Evolutionary conservation across 2,113 vertebrate species (phyloP).

Genomic region (Peromyscus californicus): DNA sequence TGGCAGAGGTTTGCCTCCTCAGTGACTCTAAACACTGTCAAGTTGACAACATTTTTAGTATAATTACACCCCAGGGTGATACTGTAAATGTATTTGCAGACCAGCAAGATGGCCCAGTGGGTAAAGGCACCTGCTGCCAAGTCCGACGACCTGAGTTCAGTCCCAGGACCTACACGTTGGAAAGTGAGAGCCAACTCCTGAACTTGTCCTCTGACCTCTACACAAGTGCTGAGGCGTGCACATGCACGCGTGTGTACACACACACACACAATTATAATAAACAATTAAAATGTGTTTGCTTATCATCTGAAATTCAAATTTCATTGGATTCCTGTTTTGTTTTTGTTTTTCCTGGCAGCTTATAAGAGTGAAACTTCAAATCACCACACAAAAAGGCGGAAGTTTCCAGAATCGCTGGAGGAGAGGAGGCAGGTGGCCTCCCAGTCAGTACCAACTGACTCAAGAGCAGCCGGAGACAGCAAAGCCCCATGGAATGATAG

Average conservation of each 20-base stretch:
- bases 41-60: not conserved
- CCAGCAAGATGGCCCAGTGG: not conserved
- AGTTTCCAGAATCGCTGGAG: not conserved
- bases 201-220: not conserved
- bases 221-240: not conserved
- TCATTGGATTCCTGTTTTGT: not conserved
- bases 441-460: not conserved
- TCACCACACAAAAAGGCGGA: not conserved
- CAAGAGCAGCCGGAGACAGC: not conserved
- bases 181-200: not conserved
- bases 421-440: not conserved
- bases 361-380: not conserved
- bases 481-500: not conserved
- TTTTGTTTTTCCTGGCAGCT: not conserved
- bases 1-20: not conserved
- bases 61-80: not conserved
- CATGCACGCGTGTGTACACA: not conserved
- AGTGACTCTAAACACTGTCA: not conserved
- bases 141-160: not conserved
- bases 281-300: constrained; percentile 24
- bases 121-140: not conserved
- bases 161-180: not conserved
- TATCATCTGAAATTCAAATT: constrained; percentile 32
- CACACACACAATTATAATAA: not conserved
- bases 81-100: not conserved